Evolutionary conservation across 1,140 invertebrate species (phyloP), one percentile per base, ranked within the genome.

Genomic region (Pseudomyrmex pallidus): DNA sequence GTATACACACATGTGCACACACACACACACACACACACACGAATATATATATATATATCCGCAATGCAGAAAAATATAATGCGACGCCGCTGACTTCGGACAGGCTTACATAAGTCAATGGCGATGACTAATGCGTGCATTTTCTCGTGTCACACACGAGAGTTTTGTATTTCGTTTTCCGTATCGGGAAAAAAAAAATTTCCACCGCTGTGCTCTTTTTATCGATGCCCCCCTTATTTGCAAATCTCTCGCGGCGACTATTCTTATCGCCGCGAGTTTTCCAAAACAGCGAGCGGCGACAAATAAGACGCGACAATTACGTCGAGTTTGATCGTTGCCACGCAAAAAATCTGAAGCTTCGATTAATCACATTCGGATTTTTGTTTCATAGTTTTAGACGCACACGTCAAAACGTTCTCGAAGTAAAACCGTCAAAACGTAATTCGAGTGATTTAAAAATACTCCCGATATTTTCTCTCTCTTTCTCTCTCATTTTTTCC

Each of bases 1-100:
- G 35, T 35, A 35, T 35, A 35, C 4, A 35, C 1, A 25, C 2
- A 25, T 25, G 4, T 35, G 0, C 5, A 35, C 35, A 35, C 35
- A 35, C 35, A 35, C 59, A 56, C 22, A 59, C 70, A 82, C 35
- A 35, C 35, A 35, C 59, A 56, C 22, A 59, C 70, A 82, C 56
- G 5, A 74, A 74, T 74, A 74, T 63, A 54, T 56, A 57, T 56
- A 57, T 63, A 56, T 68, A 48, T 72, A 57, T 35, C 86, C 61
- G 68, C 64, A 76, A 76, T 85, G 86, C 86, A 85, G 85, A 88
- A 88, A 87, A 82, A 87, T 87, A 64, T 80, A 72, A 87, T 61
- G 70, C 86, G 82, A 74, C 74, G 13, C 2, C 52, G 61, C 35
- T 15, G 0, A 52, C 15, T n/a, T 1, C 35, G 35, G 22, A 17